phyloP scores from a whole-genome alignment of 2,888 invertebrate genomes.

The Ametastegia equiseti region DNA sequence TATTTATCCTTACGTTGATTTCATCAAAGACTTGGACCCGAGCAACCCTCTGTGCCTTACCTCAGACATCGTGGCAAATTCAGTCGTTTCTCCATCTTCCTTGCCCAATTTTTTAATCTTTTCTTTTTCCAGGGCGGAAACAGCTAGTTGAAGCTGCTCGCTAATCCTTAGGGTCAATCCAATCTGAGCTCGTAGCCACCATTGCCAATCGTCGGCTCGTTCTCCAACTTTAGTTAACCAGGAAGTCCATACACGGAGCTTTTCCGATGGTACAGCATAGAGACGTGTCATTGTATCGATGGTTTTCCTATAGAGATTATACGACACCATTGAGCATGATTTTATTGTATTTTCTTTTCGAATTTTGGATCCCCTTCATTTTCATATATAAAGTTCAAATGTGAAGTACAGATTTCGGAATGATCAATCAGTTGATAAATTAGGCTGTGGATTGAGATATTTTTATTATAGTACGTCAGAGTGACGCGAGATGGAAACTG shows the following conservation, averaged over 20 bases:
- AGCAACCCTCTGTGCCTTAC: neutral
- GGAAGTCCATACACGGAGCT: conserved; percentile 64
- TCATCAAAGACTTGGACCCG: neutral
- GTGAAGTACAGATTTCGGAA: neutral
- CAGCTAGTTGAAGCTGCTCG: conserved; percentile 5
- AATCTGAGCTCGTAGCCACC: conserved; percentile 59
- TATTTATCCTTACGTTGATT: neutral
- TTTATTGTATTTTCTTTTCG: neutral
- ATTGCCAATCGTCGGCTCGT: conserved; percentile 64
- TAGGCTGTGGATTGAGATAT: neutral
- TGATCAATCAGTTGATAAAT: neutral
- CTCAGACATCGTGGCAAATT: neutral
- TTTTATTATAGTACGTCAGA: neutral
- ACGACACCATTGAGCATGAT: neutral
- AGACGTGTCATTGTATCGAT: conserved; percentile 59
- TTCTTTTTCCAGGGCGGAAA: neutral
- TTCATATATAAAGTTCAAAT: too few relatives aligned
- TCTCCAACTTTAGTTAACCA: conserved; percentile 67
- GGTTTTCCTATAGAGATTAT: conserved; percentile 49
- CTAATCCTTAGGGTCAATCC: conserved; percentile 28
- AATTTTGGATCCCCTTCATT: neutral
- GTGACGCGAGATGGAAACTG: conserved; percentile 17
- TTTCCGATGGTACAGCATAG: conserved; percentile 64
- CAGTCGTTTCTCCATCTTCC: neutral
- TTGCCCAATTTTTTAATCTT: neutral